A percentile compares a stretch with the other conserved stretches of the same genome.
phyloP scores from a whole-genome alignment of 2,888 invertebrate species.

The Elaeidobius kamerunicus region DNA sequence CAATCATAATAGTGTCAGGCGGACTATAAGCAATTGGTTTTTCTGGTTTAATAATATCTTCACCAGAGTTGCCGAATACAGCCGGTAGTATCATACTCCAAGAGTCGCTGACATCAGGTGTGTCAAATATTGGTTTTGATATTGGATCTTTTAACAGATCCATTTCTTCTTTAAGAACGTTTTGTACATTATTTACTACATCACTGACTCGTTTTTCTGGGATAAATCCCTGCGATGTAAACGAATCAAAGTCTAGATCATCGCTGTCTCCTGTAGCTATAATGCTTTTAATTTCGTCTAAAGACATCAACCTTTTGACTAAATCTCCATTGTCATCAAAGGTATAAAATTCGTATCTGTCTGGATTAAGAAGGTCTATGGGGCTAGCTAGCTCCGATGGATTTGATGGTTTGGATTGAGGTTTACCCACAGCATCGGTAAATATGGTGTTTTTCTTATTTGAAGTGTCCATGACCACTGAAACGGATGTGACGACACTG shows the following conservation, averaged over 20 bases:
- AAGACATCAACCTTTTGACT: conserved; percentile 78
- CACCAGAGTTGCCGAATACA: conserved; percentile 62
- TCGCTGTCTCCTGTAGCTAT: conserved; percentile 80
- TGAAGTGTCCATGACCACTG: conserved; percentile 57
- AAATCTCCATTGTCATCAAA: conserved; percentile 81
- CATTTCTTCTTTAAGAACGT: conserved; percentile 76
- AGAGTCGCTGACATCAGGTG: conserved; percentile 69
- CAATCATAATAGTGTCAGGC: conserved; percentile 46
- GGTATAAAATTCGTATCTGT: conserved; percentile 83
- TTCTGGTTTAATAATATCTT: conserved; percentile 44
- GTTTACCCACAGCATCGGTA: conserved; percentile 67
- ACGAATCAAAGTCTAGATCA: conserved; percentile 53
- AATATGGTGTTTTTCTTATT: conserved; percentile 61
- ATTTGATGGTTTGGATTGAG: conserved; percentile 60
- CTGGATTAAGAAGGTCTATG: conserved; percentile 74
- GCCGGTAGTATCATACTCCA: conserved; percentile 83
- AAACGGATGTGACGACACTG: conserved; percentile 65
- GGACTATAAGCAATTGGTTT: conserved; percentile 41
- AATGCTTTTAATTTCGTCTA: conserved; percentile 80
- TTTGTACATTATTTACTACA: conserved; percentile 80
- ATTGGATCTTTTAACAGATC: conserved; percentile 54
- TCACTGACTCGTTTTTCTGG: conserved; percentile 71
- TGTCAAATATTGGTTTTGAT: conserved; percentile 58
- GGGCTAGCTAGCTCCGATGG: conserved; percentile 73
- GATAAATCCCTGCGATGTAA: conserved; percentile 40